A percentile compares a stretch with the other conserved stretches of the same genome.
Conservation (phyloP, 2,888 invertebrate genomes). For the Antitype chi region DNA sequence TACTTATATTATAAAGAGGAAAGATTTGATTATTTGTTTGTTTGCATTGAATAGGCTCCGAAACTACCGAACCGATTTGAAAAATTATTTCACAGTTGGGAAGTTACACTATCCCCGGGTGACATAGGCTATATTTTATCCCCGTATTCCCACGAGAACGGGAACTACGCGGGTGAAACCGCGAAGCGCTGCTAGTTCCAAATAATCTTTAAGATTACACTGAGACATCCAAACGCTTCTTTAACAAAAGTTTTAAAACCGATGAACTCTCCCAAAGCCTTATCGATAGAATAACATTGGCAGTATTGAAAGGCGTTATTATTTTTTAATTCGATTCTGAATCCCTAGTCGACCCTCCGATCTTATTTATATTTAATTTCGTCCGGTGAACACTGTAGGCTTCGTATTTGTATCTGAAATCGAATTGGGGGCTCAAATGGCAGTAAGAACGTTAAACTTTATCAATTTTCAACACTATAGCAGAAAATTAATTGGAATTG, state of each 20-base stretch:
- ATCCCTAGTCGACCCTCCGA: slow-evolving; percentile 74
- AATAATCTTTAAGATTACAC: slow-evolving; percentile 22
- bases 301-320: slow-evolving; percentile 70
- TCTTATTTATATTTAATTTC: slow-evolving; percentile 85
- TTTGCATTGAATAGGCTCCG: too few species aligned
- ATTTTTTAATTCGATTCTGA: slow-evolving; percentile 82
- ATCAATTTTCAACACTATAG: slow-evolving; percentile 61
- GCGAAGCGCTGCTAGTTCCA: too few species aligned
- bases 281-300: slow-evolving; percentile 65
- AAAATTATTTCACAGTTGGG: too few species aligned
- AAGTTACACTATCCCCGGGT: too few species aligned
- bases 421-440: slow-evolving; percentile 53
- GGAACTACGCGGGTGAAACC: too few species aligned
- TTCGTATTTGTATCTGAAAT: slow-evolving; percentile 65
- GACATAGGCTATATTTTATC: too few species aligned
- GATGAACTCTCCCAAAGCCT: slow-evolving; percentile 32
- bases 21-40: too few species aligned
- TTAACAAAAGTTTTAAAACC: slow-evolving; percentile 30
- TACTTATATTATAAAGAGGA: too few species aligned
- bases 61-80: too few species aligned
- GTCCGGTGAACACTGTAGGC: slow-evolving; percentile 70
- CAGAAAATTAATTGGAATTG: slow-evolving; percentile 58
- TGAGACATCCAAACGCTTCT: slow-evolving; percentile 15
- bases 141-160: too few species aligned
- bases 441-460: slow-evolving; percentile 50